Evolutionary conservation across 64 coral and sea anemone genomes (phyloP).

Genomic region (Astreopora myriophthalma): DNA sequence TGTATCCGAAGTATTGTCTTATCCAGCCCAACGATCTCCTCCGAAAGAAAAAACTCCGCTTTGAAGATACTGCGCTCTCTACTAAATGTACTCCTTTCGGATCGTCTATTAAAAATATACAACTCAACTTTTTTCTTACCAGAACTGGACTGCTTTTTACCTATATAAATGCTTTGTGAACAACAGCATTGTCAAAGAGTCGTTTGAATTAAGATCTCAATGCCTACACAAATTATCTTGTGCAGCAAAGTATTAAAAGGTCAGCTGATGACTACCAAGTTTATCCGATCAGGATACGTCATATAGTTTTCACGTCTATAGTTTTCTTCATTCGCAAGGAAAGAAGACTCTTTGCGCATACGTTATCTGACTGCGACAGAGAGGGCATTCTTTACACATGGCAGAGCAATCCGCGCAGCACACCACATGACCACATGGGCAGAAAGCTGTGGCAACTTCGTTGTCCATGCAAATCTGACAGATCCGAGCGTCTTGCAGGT

Average conservation of each 20-base stretch:
- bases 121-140: neutral
- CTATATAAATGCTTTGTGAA: too few relatives aligned
- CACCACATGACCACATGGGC: slow-evolving; percentile 98
- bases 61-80: too few relatives aligned
- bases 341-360: slow-evolving; percentile 99
- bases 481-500: slow-evolving; percentile 90
- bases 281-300: neutral
- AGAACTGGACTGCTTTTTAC: neutral
- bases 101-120: neutral
- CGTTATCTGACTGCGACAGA: slow-evolving; percentile 96
- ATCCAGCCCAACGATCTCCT: neutral
- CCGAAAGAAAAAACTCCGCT: neutral
- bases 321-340: slow-evolving; percentile 69
- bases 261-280: too few relatives aligned
- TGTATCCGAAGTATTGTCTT: too few relatives aligned
- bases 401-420: slow-evolving; percentile 96
- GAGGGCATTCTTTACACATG: slow-evolving; percentile 96
- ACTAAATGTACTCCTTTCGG: neutral
- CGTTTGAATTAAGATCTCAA: neutral
- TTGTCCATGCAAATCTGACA: slow-evolving; percentile 99
- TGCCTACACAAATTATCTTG: neutral
- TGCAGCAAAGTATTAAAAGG: neutral
- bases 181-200: too few relatives aligned
- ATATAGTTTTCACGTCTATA: neutral
- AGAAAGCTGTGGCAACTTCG: slow-evolving; percentile 95